A percentile compares a stretch with the other conserved stretches of the same genome.
Evolutionary conservation across 2,113 vertebrate species (phyloP).

Genomic region (Myrmophylax atrothorax): DNA sequence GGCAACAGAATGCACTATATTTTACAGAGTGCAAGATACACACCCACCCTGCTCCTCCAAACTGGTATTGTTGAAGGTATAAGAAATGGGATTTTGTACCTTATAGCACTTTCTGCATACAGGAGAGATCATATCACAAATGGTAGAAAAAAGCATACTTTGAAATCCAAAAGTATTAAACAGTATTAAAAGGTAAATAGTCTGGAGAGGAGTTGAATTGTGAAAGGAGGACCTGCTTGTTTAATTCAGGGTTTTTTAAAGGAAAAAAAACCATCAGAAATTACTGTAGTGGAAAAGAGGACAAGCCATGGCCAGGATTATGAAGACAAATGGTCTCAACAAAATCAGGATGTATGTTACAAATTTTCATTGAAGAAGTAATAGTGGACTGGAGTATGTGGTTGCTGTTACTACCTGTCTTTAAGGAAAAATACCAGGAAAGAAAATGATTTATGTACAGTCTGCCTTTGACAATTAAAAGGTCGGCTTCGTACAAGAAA

Average conservation of each 20-base stretch:
- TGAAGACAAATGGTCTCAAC: neutral
- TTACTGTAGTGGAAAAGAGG: neutral
- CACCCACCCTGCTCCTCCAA: neutral
- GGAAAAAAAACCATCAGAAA: neutral
- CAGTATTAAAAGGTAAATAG: neutral
- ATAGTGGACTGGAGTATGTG: neutral
- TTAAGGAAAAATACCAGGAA: neutral
- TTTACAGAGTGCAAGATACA: neutral
- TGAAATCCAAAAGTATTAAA: neutral
- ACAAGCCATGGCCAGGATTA: neutral
- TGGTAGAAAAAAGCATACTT: neutral
- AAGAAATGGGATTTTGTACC: neutral
- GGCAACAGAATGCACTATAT: neutral
- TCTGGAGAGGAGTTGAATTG: neutral
- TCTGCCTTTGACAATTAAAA: neutral
- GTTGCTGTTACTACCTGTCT: neutral
- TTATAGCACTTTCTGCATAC: neutral
- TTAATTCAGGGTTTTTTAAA: neutral
- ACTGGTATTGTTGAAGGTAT: neutral
- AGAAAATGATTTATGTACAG: neutral
- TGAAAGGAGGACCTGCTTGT: neutral
- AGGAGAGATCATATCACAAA: neutral
- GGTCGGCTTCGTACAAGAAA: neutral
- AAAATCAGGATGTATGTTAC: rapidly evolving
- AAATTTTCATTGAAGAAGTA: neutral